A percentile compares a stretch with the other conserved stretches of the same genome.
Conservation (phyloP, 92 coral and sea anemone species). For the Montipora capitata region DNA sequence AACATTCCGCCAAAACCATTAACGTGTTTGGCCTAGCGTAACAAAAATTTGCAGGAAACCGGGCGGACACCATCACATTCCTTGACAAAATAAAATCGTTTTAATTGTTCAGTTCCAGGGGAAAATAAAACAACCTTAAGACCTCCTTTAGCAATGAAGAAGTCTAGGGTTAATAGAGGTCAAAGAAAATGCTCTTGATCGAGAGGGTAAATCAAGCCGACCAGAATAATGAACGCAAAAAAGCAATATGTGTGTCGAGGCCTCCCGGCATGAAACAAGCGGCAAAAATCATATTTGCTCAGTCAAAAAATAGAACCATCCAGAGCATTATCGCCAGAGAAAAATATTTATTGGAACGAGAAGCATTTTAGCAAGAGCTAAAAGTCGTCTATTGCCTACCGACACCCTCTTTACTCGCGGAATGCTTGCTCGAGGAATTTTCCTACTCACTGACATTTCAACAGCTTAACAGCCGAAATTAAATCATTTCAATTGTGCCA, state of each 20-base stretch:
- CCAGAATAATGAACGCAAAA: not conserved
- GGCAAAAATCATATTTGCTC: not conserved
- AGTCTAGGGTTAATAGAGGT: not conserved
- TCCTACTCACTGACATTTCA: no score
- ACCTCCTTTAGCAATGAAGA: not conserved
- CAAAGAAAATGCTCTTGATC: not conserved
- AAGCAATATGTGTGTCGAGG: not conserved
- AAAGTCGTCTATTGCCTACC: not conserved
- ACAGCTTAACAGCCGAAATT: no score
- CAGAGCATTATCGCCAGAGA: not conserved
- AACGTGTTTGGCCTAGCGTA: no score
- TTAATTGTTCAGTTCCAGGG: not conserved
- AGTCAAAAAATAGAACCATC: not conserved
- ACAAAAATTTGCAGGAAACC: no score
- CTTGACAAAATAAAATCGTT: no score
- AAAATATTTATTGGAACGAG: not conserved
- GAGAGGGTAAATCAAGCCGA: not conserved
- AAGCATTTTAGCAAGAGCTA: not conserved
- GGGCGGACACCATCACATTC: no score
- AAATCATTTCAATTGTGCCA: no score
- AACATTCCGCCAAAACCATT: no score
- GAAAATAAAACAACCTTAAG: not conserved
- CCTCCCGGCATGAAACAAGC: not conserved
- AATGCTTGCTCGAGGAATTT: not conserved
- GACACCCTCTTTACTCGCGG: not conserved